Evolutionary conservation across 2,113 vertebrate species (phyloP).

Genomic region (Carassius auratus): DNA sequence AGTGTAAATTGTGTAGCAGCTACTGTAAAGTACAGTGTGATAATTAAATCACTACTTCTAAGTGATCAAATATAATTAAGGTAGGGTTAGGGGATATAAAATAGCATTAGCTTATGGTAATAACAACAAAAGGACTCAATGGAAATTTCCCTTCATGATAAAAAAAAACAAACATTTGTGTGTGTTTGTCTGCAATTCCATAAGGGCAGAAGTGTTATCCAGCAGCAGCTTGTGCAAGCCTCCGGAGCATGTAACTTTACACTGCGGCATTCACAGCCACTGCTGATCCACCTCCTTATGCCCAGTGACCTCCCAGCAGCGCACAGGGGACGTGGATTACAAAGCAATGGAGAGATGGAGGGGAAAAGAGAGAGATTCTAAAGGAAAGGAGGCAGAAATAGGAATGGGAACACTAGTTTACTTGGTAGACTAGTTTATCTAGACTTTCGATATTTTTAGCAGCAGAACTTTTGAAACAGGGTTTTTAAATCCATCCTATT

Average conservation of each 20-base stretch:
- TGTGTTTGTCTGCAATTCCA: not conserved
- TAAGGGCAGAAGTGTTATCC: constrained; percentile 44
- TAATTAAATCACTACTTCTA: not conserved
- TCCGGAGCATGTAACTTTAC: constrained; percentile 50
- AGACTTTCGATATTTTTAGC: not conserved
- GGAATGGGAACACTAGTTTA: constrained; percentile 14
- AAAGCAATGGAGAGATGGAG: not conserved
- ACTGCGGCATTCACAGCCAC: constrained; percentile 42
- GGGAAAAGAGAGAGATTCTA: not conserved
- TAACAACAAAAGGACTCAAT: too few relatives aligned
- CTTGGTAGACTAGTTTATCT: constrained; percentile 1
- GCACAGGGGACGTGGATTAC: constrained; percentile 33
- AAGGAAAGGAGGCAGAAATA: not conserved
- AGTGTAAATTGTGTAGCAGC: not conserved
- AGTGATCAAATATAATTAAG: not conserved
- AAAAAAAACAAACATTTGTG: too few relatives aligned
- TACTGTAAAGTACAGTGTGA: not conserved
- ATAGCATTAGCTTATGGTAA: too few relatives aligned
- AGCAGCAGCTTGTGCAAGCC: constrained; percentile 23
- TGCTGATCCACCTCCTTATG: constrained; percentile 35
- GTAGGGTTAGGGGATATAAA: not conserved
- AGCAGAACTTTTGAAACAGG: not conserved
- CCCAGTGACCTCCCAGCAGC: constrained; percentile 46
- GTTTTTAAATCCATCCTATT: not conserved
- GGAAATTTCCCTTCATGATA: too few relatives aligned